These are phyloP conservation scores for Hydrotaea cyrtoneurina DNA, from an alignment of 2,888 invertebrate species.

Conservation along the genomic window DNA sequence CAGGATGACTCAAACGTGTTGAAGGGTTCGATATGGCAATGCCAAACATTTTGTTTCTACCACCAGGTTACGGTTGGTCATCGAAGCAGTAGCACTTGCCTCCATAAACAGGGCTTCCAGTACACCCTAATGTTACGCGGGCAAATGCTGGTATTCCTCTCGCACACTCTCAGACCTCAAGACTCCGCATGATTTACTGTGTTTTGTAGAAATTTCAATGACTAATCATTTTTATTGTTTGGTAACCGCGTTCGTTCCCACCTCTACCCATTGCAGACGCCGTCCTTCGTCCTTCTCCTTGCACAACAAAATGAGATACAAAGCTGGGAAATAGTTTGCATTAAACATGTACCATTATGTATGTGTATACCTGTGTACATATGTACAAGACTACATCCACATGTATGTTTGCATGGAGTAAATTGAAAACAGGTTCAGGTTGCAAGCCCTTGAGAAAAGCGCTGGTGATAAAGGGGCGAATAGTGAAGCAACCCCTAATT, in stretches of 20 bases:
- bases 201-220: conserved; percentile 12
- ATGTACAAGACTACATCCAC: background rate
- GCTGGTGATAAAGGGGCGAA: background rate
- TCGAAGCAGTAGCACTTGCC: too few relatives aligned
- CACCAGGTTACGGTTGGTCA: too few relatives aligned
- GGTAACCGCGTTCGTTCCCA: too few relatives aligned
- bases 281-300: background rate
- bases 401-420: background rate
- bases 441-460: background rate
- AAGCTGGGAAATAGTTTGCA: background rate
- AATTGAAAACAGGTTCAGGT: background rate
- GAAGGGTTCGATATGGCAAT: too few relatives aligned
- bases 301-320: background rate
- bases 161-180: conserved; percentile 19
- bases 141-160: too few relatives aligned
- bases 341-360: background rate
- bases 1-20: too few relatives aligned
- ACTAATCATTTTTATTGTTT: conserved; percentile 32
- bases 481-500: conserved; percentile 11
- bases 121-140: background rate
- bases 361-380: too few relatives aligned
- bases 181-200: conserved; percentile 4
- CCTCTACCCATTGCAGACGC: background rate
- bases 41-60: too few relatives aligned
- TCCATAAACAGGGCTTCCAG: too few relatives aligned